Evolutionary conservation across 2,797 vertebrate genomes (phyloP).

Genomic region (Micromesistius poutassou): DNA sequence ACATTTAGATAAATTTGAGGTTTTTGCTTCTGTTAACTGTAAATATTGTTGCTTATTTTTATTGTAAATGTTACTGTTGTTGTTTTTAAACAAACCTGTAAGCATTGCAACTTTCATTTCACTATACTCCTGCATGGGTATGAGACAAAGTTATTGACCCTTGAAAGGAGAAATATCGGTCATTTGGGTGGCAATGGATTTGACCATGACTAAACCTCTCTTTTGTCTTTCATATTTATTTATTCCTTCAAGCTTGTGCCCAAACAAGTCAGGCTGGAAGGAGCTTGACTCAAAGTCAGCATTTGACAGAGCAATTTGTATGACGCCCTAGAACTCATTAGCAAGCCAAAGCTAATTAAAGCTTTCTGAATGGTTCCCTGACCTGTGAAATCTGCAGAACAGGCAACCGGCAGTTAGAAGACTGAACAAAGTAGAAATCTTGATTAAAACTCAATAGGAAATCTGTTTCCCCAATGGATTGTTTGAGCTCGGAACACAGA

Average conservation of each 20-base stretch:
- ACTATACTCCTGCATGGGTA: not conserved
- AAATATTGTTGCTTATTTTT: too few relatives aligned
- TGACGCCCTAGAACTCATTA: constrained; percentile 64
- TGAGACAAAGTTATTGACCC: not conserved
- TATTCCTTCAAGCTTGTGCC: constrained; percentile 46
- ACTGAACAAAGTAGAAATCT: constrained; percentile 58
- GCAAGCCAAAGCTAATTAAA: constrained; percentile 70
- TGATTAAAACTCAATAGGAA: constrained; percentile 61
- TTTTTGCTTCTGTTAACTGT: too few relatives aligned
- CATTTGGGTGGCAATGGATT: constrained; percentile 63
- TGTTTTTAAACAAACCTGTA: too few relatives aligned
- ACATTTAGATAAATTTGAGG: too few relatives aligned
- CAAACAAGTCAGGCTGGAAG: constrained; percentile 56
- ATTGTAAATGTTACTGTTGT: too few relatives aligned
- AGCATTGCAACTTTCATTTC: too few relatives aligned
- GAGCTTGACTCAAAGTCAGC: constrained; percentile 61
- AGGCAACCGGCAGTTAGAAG: constrained; percentile 49
- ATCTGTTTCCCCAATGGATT: not conserved
- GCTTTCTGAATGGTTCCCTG: constrained; percentile 67
- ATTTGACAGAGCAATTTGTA: constrained; percentile 71
- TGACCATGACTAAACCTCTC: constrained; percentile 62
- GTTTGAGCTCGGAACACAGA: not conserved
- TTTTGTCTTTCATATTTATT: not conserved
- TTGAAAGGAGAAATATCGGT: constrained; percentile 53
- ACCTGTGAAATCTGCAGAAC: constrained; percentile 62